Base-by-base conservation (phyloP, 1,140 invertebrate species). In the Microplitis demolitor region DNA sequence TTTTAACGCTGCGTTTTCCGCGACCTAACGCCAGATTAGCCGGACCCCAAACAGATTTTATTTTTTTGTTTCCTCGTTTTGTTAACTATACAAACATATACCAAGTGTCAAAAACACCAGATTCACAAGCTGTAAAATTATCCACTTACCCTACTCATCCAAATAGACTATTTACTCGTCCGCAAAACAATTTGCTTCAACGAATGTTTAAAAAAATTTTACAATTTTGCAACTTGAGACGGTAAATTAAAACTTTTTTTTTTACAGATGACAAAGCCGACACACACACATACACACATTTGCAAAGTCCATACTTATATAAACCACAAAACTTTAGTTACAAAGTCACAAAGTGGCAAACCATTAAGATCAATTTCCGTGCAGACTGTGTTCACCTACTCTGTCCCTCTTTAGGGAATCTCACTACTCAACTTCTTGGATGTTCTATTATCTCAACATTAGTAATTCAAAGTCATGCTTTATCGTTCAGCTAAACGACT, bases 1-100 rank as follows among this genome's bases (percentile, higher is more conserved):
- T 86, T 85, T 86, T 86, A 84, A 85, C 81, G 74, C 78, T 70
- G 77, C 80, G 77, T 84, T 81, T 82, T 84, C 83, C 66, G 72
- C 80, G 76, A 78, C 77, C 78, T 80, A 78, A 81, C 79, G 66
- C 75, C 75, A 77, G 82, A 84, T 84, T 83, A 83, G 74, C 75
- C 66, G 71, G 71, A 79, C 76, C 76, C 73, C 77, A 81, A 83
- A 83, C 81, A 82, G 78, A 82, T 78, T 81, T 80, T 78, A 11
- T 45, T 82, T 75, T 56, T 39, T n/a, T 24, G 31, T 37, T 50
- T 24, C 24, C 24, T 24, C 24, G 24, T 24, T 24, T 24, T 24
- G 24, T 24, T 24, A 24, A 24, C 24, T 24, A 8, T 51, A 1
- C 34, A n/a, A 31, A 66, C 39, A 50, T 6, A 66, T 39, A 50